Evolutionary conservation across 2,113 vertebrate species (phyloP), one percentile per base, ranked within the genome.

Genomic region (Chroicocephalus ridibundus): DNA sequence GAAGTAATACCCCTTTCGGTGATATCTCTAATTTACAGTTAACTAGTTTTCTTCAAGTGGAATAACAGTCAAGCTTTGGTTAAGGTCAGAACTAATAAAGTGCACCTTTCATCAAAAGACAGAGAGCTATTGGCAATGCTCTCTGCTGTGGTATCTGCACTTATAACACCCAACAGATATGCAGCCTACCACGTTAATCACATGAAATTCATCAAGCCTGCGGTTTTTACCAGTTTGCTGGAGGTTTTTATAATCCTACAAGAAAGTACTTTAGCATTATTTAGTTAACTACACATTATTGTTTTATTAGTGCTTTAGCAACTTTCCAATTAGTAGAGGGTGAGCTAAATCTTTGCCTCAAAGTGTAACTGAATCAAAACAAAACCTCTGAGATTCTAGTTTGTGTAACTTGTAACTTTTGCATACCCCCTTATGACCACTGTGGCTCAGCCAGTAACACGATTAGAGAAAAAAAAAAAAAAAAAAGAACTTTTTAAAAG

Each of bases 81-180:
- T 88, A 86, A 54, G 68, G 76, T 94, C 93, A 95, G 42, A 95
- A 84, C 88, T 91, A 95, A 97, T 88, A 80, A 93, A 65, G 71
- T 21, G 16, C 40, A 57, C 65, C 82, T 91, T 94, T 93, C 95
- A 95, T 75, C 81, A 88, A 71, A 91, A 83, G 42, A 86, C 29
- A 88, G 46, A 36, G 34, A 82, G 52, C 40, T 84, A 71, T 60
- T 84, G 70, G 82, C 69, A 94, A n/a, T 22, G 38, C 19, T 55
- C 49, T 36, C 74, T 62, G 16, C 68, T 55, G 32, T 34, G 68
- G 54, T 49, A 82, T 84, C 57, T 92, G 65, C 71, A 84, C 90
- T 91, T 57, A 77, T 0, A 83, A 69, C 24, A 69, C 32, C 25
- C 66, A 66, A 18, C 34, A 84, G 36, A 61, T 24, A 91, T 3